Evolutionary conservation across 2,113 vertebrate genomes (phyloP).

Genomic region (Amphiprion ocellaris): DNA sequence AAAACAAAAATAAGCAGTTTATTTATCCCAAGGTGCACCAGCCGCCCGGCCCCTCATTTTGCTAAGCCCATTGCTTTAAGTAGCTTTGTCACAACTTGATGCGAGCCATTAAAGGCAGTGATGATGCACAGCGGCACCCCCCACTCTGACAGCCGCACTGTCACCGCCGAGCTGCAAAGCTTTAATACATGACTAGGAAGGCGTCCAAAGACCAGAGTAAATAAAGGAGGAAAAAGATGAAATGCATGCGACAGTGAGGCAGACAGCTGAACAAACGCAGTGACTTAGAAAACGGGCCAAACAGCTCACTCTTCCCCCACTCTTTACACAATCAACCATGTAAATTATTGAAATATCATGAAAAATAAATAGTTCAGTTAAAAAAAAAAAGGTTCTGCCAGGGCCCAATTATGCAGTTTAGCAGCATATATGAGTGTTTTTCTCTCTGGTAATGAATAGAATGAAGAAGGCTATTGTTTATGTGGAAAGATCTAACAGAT

Average conservation of each 20-base stretch:
- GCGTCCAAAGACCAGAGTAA: conserved; percentile 79
- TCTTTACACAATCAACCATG: conserved; percentile 80
- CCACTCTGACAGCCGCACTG: conserved; percentile 69
- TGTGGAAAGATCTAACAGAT: conserved; percentile 50
- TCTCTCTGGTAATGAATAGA: conserved; percentile 45
- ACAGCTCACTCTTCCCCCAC: conserved; percentile 66
- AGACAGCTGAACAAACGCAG: conserved; percentile 84
- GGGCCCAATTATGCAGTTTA: conserved; percentile 76
- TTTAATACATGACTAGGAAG: conserved; percentile 78
- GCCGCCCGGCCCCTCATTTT: conserved; percentile 58
- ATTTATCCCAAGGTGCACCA: conserved; percentile 60
- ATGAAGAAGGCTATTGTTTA: conserved; percentile 60
- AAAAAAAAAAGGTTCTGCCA: conserved; percentile 64
- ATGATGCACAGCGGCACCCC: conserved; percentile 56
- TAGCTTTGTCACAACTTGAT: conserved; percentile 77
- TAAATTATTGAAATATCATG: conserved; percentile 82
- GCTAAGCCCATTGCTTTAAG: conserved; percentile 71
- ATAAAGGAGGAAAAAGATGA: conserved; percentile 78
- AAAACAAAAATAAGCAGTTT: conserved; percentile 66
- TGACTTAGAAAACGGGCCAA: conserved; percentile 79
- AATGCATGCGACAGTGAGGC: conserved; percentile 72
- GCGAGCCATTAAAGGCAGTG: conserved; percentile 73
- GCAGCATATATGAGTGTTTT: conserved; percentile 59
- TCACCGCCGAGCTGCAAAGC: conserved; percentile 72
- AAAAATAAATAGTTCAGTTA: conserved; percentile 80